phyloP scores from a whole-genome alignment of 2,797 vertebrate genomes.

The Takifugu ocellatus region DNA sequence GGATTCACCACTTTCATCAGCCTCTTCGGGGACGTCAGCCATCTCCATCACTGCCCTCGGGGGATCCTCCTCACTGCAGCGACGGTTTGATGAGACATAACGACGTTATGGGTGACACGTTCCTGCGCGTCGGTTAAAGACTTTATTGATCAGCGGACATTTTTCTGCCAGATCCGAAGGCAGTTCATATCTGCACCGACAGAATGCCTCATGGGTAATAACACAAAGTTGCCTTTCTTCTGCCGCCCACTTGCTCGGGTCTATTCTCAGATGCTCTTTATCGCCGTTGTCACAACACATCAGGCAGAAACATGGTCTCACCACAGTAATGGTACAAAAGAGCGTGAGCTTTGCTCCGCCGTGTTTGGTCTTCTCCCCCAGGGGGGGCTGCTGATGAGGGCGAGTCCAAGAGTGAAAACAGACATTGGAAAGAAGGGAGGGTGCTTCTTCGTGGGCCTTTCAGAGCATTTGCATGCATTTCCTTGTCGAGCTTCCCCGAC shows the following conservation, averaged over 20 bases:
- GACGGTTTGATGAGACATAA: too few species aligned
- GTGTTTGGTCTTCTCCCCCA: constrained; percentile 2
- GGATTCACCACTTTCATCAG: too few species aligned
- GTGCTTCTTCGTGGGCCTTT: too few species aligned
- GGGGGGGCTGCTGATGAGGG: constrained; percentile 28
- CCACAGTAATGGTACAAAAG: constrained; percentile 1
- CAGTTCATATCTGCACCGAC: constrained; percentile 3
- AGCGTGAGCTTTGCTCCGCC: constrained; percentile 5
- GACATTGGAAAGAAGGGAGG: not conserved
- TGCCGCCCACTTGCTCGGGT: constrained; percentile 12
- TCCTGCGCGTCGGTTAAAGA: too few species aligned
- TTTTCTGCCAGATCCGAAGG: not conserved
- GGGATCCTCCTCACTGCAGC: too few species aligned
- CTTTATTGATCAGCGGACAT: too few species aligned
- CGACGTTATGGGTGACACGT: too few species aligned
- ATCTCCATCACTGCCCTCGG: too few species aligned
- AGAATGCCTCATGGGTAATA: not conserved
- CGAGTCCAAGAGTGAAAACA: constrained; percentile 6
- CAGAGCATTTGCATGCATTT: too few species aligned
- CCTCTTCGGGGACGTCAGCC: too few species aligned
- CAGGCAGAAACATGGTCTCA: constrained; percentile 18
- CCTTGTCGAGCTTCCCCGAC: too few species aligned
- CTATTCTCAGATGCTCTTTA: constrained; percentile 32
- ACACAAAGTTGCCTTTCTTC: constrained; percentile 7
- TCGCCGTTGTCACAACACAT: constrained; percentile 40